Evolutionary conservation across 1,140 invertebrate species (phyloP).

Genomic region (Amphibalanus amphitrite): DNA sequence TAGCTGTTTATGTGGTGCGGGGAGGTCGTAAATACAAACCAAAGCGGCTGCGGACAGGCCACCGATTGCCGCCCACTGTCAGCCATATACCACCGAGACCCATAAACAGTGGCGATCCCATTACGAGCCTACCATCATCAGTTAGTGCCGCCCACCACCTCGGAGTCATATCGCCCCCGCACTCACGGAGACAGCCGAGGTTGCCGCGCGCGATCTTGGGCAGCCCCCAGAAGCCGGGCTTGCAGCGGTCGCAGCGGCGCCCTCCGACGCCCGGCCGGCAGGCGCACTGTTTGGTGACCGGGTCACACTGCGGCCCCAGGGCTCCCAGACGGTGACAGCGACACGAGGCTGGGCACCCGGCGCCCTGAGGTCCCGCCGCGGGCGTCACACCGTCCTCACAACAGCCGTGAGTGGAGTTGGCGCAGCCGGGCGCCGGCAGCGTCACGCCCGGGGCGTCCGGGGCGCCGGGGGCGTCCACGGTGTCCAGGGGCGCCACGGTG

Average conservation of each 20-base stretch:
- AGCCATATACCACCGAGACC: no score
- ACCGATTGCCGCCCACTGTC: no score
- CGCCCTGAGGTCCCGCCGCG: conserved; percentile 55
- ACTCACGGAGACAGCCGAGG: conserved; percentile 74
- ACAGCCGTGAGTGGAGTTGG: conserved; percentile 58
- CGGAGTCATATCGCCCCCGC: no score
- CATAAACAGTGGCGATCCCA: no score
- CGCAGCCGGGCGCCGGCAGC: conserved; percentile 29
- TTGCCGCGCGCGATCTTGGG: conserved; percentile 62
- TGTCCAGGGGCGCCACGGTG: background rate
- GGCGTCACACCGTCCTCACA: conserved; percentile 67
- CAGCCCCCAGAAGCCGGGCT: conserved; percentile 76
- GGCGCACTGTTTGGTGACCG: conserved; percentile 54
- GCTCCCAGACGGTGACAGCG: conserved; percentile 42
- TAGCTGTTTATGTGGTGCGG: no score
- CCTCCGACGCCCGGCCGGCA: conserved; percentile 77
- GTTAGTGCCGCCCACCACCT: no score
- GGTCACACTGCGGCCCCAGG: conserved; percentile 49
- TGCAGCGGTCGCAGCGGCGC: conserved; percentile 69
- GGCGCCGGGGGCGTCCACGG: no score
- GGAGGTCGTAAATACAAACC: no score
- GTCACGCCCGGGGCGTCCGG: background rate
- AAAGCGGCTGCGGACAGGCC: no score
- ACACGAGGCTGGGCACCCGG: conserved; percentile 59
- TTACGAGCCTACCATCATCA: no score